These are phyloP conservation scores for Chlamydotis undulata DNA, from an alignment of 2,113 vertebrate genomes.

Conservation along the genomic window DNA sequence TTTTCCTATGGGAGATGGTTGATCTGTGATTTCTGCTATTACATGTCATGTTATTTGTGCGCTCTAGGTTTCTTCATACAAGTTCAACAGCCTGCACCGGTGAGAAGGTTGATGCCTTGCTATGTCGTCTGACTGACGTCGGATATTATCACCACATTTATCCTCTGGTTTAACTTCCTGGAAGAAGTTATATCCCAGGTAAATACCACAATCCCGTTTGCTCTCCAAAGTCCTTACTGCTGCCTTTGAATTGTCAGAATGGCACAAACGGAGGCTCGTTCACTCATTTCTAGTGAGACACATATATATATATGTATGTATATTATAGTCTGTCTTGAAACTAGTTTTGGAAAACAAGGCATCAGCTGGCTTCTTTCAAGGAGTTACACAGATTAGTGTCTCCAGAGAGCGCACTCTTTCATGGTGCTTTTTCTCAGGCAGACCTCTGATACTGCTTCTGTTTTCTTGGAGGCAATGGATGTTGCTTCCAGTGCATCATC, in stretches of 20 bases:
- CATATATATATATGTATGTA: neutral
- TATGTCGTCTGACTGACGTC: neutral
- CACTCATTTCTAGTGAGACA: neutral
- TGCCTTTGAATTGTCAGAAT: neutral
- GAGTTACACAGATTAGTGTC: neutral
- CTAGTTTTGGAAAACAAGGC: neutral
- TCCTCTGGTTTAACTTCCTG: neutral
- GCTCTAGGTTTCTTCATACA: neutral
- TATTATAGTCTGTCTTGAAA: neutral
- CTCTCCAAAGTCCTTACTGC: neutral
- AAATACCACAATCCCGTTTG: neutral
- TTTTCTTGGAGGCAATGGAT: neutral
- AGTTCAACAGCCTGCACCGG: neutral
- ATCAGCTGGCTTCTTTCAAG: neutral
- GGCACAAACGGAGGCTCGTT: neutral
- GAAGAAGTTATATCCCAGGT: neutral
- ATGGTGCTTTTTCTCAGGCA: neutral
- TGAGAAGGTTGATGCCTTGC: neutral
- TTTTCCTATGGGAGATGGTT: neutral
- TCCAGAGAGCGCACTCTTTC: neutral
- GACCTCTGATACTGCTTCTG: neutral
- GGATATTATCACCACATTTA: neutral
- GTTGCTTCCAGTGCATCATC: constrained; percentile 12
- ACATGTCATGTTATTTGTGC: neutral
- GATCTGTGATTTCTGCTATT: neutral